Base-by-base conservation (phyloP, 2,113 vertebrate species). In the Boleophthalmus pectinirostris region DNA sequence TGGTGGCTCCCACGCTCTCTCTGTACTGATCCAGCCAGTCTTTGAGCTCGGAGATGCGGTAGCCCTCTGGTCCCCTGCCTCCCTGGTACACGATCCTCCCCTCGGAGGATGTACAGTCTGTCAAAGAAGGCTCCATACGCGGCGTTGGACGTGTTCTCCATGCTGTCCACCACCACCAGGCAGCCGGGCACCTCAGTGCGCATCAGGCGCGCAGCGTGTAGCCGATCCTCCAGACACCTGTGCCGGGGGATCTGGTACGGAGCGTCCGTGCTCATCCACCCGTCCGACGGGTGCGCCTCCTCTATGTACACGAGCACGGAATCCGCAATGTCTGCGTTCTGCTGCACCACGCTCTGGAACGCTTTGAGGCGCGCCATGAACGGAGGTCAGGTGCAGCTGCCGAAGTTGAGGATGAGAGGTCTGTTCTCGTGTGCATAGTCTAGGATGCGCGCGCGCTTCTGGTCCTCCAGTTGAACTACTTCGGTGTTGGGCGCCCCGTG, bases 381-480 rank as follows among this genome's bases (percentile, higher is more conserved):
- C 69, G 97, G 97, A 0, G 97, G 97, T 99, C 97, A 99, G 95
- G 96, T 98, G 94, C 97, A 98, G 92, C 97, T 99, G 71, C 97
- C 97, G 82, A 99, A 98, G 89, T 98, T 98, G 80, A 99, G 95
- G 82, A 99, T 93, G 81, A 99, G 95, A 47, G 97, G 97, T 88
- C 97, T 93, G 77, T 87, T 87, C 46, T 93, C 95, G 13, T 91
- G 93, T 4, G 94, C 96, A 78, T 93, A 98, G 78, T 98, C 97
- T 10, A 99, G 94, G 87, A 98, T 94, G 70, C 88, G 93, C 78
- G 90, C 82, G 79, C 83, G 90, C 87, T 87, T 90, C 84, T 92
- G 92, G 58, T 95, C 94, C 20, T 94, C 92, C 73, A 97, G 94
- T 81, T 92, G 90, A 43, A 98, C 94, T 58, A 99, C 97, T 82